Evolutionary conservation across 2,797 vertebrate species (phyloP).

Genomic region (Garrulus glandarius): DNA sequence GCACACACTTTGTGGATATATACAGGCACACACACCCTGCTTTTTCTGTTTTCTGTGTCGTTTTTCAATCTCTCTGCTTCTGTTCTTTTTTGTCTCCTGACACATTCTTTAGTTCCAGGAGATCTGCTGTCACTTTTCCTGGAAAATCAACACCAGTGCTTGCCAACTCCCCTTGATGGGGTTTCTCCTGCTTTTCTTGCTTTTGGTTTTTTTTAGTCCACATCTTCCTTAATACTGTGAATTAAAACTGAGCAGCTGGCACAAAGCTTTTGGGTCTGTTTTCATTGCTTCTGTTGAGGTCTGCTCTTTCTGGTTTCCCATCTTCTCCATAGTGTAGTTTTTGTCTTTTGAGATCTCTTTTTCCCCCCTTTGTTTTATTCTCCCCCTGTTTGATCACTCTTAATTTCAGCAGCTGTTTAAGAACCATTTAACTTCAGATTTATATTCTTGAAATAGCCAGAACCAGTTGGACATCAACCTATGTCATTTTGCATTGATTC

Average conservation of each 20-base stretch:
- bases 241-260: neutral
- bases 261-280: neutral
- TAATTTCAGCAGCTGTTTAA: neutral
- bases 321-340: neutral
- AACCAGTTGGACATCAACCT: neutral
- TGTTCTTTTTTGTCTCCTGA: neutral
- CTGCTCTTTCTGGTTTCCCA: neutral
- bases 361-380: neutral
- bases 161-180: neutral
- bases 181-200: neutral
- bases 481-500: neutral
- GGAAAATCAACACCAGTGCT: neutral
- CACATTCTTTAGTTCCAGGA: neutral
- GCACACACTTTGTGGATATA: rapidly evolving
- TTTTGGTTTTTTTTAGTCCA: neutral
- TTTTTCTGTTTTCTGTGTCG: neutral
- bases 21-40: neutral
- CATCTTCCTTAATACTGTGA: neutral
- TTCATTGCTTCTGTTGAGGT: neutral
- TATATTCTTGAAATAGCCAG: neutral
- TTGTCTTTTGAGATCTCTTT: neutral
- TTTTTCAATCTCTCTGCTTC: neutral
- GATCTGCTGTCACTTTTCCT: neutral
- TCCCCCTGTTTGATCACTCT: neutral
- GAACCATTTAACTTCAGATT: neutral